These are phyloP conservation scores for Eristalinus sepulchralis DNA, from an alignment of 2,888 invertebrate genomes.

Conservation along the genomic window DNA sequence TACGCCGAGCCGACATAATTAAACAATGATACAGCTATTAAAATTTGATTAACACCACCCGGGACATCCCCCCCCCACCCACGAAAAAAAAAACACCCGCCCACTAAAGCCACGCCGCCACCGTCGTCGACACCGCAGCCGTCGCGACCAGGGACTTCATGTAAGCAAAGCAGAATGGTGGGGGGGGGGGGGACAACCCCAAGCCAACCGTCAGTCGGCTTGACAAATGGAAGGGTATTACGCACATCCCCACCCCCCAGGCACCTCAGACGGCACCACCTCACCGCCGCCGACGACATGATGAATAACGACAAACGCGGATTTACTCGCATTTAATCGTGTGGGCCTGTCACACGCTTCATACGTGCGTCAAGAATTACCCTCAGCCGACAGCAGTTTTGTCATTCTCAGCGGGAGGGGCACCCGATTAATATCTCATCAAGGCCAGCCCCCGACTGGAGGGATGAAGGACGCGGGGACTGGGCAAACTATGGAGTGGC, in stretches of 20 bases:
- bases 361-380: constrained; percentile 27
- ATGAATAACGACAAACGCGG: constrained; percentile 64
- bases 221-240: constrained; percentile 52
- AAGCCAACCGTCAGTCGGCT: constrained; percentile 20
- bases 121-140: background rate
- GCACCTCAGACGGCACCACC: background rate
- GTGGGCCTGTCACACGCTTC: constrained; percentile 37
- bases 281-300: constrained; percentile 11
- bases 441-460: background rate
- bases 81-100: background rate
- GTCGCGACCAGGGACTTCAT: constrained; percentile 32
- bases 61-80: constrained; percentile 12
- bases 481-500: background rate
- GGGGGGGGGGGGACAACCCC: background rate
- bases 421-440: constrained; percentile 61
- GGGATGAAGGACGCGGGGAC: background rate
- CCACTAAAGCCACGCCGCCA: too few species aligned
- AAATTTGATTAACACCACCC: constrained; percentile 64
- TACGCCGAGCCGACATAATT: constrained; percentile 65
- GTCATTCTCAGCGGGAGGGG: constrained; percentile 1
- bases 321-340: constrained; percentile 60
- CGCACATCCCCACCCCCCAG: constrained; percentile 7
- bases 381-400: constrained; percentile 54
- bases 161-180: constrained; percentile 25
- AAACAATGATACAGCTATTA: constrained; percentile 70